Conservation (phyloP, 2,113 vertebrate genomes). For the Leucopsar rothschildi region DNA sequence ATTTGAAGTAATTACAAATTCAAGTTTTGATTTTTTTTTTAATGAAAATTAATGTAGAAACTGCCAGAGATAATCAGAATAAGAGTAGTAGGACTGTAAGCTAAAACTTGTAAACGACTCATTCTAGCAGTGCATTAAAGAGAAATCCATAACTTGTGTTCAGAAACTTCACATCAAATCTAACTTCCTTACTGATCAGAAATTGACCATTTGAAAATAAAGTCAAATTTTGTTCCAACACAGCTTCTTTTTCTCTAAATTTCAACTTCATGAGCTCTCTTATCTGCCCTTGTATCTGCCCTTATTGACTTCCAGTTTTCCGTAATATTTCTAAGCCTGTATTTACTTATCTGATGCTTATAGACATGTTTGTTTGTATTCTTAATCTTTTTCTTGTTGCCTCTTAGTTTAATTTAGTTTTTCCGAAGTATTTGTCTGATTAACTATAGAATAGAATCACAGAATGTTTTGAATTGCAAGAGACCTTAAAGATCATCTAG, state of each 20-base stretch:
- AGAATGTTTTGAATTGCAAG: not conserved
- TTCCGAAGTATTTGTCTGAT: conserved; percentile 37
- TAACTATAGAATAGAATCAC: not conserved
- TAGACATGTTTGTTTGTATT: not conserved
- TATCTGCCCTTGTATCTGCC: not conserved
- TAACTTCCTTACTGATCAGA: not conserved
- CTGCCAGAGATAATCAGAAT: not conserved
- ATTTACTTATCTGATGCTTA: not conserved
- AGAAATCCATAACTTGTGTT: not conserved
- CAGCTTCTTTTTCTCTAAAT: not conserved
- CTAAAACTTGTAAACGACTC: not conserved
- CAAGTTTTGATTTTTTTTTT: not conserved
- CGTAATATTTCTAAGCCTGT: not conserved
- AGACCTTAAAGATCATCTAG: not conserved
- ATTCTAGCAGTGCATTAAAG: not conserved
- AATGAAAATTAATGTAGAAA: not conserved
- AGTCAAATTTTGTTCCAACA: not conserved
- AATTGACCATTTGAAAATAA: not conserved
- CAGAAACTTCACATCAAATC: not conserved
- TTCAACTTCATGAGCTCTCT: not conserved
- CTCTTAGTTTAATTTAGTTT: conserved; percentile 35
- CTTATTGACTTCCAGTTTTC: not conserved
- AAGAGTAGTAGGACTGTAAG: not conserved
- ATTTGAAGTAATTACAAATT: conserved; percentile 19
- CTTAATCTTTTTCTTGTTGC: conserved; percentile 19